Evolutionary conservation across 2,797 vertebrate species (phyloP).

Genomic region (Danio choprae): DNA sequence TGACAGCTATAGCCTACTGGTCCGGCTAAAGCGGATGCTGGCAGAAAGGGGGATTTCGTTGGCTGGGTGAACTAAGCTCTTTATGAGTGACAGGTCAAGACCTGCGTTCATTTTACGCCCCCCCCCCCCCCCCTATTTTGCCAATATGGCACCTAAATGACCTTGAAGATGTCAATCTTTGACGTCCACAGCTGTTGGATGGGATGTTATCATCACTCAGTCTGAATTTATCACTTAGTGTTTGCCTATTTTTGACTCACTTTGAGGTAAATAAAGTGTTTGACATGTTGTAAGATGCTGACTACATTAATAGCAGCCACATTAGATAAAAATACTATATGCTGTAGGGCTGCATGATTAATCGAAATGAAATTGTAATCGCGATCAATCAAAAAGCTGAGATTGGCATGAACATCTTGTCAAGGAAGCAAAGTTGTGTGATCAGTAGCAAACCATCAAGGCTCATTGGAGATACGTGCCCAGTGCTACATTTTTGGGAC

Average conservation of each 20-base stretch:
- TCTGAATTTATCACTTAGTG: neutral
- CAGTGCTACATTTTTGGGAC: too few relatives aligned
- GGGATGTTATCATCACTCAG: slow-evolving; percentile 21
- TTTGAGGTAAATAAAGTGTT: neutral
- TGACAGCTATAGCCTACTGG: slow-evolving; percentile 46
- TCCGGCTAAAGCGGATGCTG: slow-evolving; percentile 44
- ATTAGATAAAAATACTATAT: too few relatives aligned
- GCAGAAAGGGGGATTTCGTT: slow-evolving; percentile 37
- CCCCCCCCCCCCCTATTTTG: too few relatives aligned
- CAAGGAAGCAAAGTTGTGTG: too few relatives aligned
- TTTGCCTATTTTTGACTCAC: neutral
- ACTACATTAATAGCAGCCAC: too few relatives aligned
- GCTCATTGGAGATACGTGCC: too few relatives aligned
- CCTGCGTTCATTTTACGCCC: neutral
- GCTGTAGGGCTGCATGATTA: too few relatives aligned
- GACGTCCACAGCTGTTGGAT: slow-evolving; percentile 32
- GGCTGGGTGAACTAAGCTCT: slow-evolving; percentile 57
- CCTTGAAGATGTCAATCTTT: slow-evolving; percentile 23
- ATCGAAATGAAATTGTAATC: too few relatives aligned
- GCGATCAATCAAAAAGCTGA: too few relatives aligned
- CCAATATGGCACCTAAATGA: slow-evolving; percentile 4
- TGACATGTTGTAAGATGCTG: too few relatives aligned
- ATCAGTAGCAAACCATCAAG: too few relatives aligned
- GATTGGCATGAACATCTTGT: too few relatives aligned
- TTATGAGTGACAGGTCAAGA: slow-evolving; percentile 51